Conservation (phyloP, 2,888 invertebrate genomes). For the Lycaena phlaeas region DNA sequence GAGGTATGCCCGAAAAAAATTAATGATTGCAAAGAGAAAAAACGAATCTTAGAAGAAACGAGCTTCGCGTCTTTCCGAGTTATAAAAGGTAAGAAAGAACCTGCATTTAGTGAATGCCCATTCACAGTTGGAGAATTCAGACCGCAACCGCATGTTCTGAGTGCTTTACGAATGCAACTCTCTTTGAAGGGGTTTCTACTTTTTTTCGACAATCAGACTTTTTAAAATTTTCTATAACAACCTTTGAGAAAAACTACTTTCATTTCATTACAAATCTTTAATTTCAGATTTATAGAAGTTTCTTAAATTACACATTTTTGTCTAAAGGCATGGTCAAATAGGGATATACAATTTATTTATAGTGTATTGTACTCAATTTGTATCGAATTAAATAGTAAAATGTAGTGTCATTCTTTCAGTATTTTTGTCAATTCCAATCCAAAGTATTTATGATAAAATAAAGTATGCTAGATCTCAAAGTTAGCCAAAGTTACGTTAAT, state of each 20-base stretch:
- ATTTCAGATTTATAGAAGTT: not conserved
- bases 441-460: no score
- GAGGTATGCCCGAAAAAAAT: conserved; percentile 38
- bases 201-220: conserved; percentile 62
- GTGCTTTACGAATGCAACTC: conserved; percentile 30
- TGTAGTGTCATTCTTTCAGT: no score
- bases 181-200: conserved; percentile 44
- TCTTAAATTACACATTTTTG: not conserved
- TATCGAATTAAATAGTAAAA: no score
- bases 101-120: conserved; percentile 69
- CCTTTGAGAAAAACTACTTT: conserved; percentile 9
- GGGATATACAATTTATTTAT: no score
- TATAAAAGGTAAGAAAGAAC: conserved; percentile 62
- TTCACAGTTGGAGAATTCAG: conserved; percentile 57
- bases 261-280: conserved; percentile 16
- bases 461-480: no score
- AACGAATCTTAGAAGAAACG: conserved; percentile 56
- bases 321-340: no score
- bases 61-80: conserved; percentile 56
- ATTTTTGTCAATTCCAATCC: no score
- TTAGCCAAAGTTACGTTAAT: no score
- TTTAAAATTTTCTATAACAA: conserved; percentile 18
- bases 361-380: no score
- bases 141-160: conserved; percentile 48
- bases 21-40: conserved; percentile 31